These are phyloP conservation scores for Parnassius orleans DNA, from an alignment of 2,888 invertebrate genomes.

Conservation along the genomic window DNA sequence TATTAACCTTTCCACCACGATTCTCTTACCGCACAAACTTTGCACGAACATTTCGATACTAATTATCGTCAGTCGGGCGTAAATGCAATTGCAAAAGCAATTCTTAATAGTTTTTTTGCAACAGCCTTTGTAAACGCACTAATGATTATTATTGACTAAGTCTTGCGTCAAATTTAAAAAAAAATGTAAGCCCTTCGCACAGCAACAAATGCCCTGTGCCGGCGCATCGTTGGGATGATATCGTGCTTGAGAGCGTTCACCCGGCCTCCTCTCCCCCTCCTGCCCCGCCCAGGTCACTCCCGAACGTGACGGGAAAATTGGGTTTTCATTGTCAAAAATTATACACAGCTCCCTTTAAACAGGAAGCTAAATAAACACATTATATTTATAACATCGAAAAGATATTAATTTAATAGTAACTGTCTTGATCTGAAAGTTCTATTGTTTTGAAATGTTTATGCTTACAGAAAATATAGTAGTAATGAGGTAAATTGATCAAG, in stretches of 20 bases:
- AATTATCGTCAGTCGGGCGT: constrained; percentile 25
- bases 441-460: too few relatives aligned
- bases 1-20: too few relatives aligned
- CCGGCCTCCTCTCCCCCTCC: constrained; percentile 43
- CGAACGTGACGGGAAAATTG: constrained; percentile 25
- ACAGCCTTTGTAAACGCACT: constrained; percentile 4
- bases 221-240: constrained; percentile 63
- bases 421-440: too few relatives aligned
- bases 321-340: constrained; percentile 29
- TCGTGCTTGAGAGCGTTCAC: constrained; percentile 64
- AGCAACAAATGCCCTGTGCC: constrained; percentile 57
- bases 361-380: neutral
- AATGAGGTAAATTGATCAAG: too few relatives aligned
- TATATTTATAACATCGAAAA: too few relatives aligned
- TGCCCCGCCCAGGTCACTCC: constrained; percentile 27
- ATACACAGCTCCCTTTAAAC: constrained; percentile 10
- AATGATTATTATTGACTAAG: neutral
- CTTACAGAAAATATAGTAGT: too few relatives aligned
- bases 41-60: constrained; percentile 5
- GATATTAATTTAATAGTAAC: too few relatives aligned
- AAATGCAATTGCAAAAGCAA: constrained; percentile 6
- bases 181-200: constrained; percentile 56
- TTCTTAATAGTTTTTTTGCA: neutral
- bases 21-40: too few relatives aligned
- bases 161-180: constrained; percentile 7